These are phyloP conservation scores for Dromiciops gliroides DNA, from an alignment of 2,113 vertebrate species.

Conservation along the genomic window DNA sequence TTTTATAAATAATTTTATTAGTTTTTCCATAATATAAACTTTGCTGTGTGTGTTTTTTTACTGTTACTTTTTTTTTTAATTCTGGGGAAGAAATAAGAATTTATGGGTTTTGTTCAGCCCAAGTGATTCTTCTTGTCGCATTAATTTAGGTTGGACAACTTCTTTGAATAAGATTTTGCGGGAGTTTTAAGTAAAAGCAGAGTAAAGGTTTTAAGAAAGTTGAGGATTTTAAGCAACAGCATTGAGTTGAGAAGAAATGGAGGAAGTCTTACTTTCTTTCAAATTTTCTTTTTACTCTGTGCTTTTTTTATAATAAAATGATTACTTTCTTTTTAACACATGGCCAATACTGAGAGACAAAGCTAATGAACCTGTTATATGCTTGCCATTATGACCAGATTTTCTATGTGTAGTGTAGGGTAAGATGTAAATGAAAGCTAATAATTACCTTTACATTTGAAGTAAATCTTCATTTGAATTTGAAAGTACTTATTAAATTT, in stretches of 20 bases:
- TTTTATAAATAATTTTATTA: constrained; percentile 29
- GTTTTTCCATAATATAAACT: neutral
- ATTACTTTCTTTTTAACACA: neutral
- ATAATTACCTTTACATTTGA: neutral
- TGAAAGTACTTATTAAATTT: neutral
- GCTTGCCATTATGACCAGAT: neutral
- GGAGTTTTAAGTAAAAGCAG: neutral
- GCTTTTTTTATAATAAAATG: neutral
- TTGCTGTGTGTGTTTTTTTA: neutral
- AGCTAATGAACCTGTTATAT: neutral
- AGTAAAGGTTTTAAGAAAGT: neutral
- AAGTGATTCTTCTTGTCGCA: neutral
- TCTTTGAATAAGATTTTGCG: neutral
- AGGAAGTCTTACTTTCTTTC: neutral
- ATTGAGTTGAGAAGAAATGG: neutral
- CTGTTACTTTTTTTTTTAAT: constrained; percentile 7
- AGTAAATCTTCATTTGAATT: neutral
- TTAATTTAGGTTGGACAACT: neutral
- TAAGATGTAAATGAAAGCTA: neutral
- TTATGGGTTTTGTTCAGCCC: neutral
- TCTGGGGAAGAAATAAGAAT: neutral
- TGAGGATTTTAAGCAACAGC: neutral
- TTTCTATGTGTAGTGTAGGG: neutral
- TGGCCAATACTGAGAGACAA: neutral
- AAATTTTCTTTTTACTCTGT: neutral